Conservation (phyloP, 1,140 invertebrate species). For the Lamellibrachia luymesi region DNA sequence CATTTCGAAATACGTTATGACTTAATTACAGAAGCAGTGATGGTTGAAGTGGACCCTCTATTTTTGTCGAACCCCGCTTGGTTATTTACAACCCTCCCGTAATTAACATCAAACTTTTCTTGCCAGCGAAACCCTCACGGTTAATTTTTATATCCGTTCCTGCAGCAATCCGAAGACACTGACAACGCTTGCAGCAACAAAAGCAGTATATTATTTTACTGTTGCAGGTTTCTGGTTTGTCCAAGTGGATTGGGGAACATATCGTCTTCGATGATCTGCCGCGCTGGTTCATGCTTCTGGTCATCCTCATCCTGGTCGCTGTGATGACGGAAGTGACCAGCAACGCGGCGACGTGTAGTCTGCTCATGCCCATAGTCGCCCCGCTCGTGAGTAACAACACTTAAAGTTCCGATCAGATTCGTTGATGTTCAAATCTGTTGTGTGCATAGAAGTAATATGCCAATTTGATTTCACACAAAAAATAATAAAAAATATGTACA, state of each 20-base stretch:
- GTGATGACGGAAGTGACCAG: constrained; percentile 74
- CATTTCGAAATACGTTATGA: too few relatives aligned
- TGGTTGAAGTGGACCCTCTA: too few relatives aligned
- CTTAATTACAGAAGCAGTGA: too few relatives aligned
- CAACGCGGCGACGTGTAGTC: constrained; percentile 82
- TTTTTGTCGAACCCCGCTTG: too few relatives aligned
- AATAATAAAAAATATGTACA: too few relatives aligned
- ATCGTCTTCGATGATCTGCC: constrained; percentile 36
- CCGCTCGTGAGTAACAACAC: constrained; percentile 72
- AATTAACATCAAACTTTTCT: background rate
- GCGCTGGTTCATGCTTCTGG: constrained; percentile 18
- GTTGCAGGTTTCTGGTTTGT: constrained; percentile 43
- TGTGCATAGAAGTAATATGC: too few relatives aligned
- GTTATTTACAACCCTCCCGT: background rate
- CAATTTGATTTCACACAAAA: too few relatives aligned
- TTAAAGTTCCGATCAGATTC: too few relatives aligned
- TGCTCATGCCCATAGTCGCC: constrained; percentile 75
- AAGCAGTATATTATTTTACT: background rate
- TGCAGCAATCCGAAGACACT: background rate
- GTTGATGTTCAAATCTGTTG: background rate
- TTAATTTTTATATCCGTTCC: background rate
- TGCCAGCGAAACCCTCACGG: background rate
- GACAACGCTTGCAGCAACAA: background rate
- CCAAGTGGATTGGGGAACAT: constrained; percentile 40
- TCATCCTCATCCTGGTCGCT: constrained; percentile 34